phyloP scores from a whole-genome alignment of 2,113 vertebrate genomes.

The Leptobrachium leishanense region DNA sequence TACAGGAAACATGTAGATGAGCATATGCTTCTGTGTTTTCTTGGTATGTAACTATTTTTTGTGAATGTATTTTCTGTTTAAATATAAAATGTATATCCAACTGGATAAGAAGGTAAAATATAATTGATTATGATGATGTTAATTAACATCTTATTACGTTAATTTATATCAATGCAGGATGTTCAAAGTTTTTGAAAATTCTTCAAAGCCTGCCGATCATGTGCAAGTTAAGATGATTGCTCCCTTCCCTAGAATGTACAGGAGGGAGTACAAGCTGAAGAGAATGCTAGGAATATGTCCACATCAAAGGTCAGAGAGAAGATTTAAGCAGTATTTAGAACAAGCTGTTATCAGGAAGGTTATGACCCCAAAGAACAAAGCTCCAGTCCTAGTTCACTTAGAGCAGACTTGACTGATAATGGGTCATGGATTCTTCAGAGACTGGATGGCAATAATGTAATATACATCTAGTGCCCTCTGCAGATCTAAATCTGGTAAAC shows the following conservation, averaged over 20 bases:
- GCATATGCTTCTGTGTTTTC: too few species aligned
- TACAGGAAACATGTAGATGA: too few species aligned
- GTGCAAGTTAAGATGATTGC: neutral
- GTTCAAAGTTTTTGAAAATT: conserved; percentile 18
- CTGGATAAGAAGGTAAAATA: neutral
- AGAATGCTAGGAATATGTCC: conserved; percentile 28
- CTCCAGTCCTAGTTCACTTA: conserved; percentile 27
- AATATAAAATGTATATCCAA: too few species aligned
- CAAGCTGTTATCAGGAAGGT: conserved; percentile 44
- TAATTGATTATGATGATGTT: neutral
- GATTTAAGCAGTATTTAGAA: conserved; percentile 24
- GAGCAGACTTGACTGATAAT: conserved; percentile 6
- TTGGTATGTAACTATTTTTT: too few species aligned
- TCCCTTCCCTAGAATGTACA: conserved; percentile 18
- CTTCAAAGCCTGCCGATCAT: conserved; percentile 11
- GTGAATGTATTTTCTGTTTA: too few species aligned
- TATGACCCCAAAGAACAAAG: conserved; percentile 46
- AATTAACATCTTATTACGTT: conserved; percentile 1
- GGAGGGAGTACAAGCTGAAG: conserved; percentile 21
- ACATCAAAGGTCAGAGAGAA: conserved; percentile 33
- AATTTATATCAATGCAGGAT: conserved; percentile 5
- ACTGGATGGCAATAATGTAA: neutral
- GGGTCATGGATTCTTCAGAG: neutral
- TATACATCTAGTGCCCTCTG: neutral
- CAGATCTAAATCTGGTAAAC: neutral